Base-by-base conservation (phyloP, 2,113 vertebrate species). In the Osmerus eperlanus region DNA sequence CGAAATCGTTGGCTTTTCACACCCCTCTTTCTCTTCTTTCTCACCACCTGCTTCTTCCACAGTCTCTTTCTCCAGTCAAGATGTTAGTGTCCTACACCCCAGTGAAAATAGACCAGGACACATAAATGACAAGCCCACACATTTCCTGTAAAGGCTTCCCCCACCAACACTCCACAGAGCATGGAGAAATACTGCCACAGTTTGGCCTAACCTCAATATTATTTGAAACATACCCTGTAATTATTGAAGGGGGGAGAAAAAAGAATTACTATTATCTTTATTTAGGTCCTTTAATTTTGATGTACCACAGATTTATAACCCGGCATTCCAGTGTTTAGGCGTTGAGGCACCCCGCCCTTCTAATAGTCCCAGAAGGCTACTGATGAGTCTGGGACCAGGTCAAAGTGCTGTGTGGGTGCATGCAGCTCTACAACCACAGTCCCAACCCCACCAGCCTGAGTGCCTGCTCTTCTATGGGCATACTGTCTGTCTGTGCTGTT, bases 261-360 rank as follows among this genome's bases (percentile, higher is more conserved):
- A 85, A 86, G 81, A 88, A 85, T 88, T 80, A 86, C 78, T 85
- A 84, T 87, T 86, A 88, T 87, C 85, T 82, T 84, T 84, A 86
- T 87, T 84, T 85, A 83, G 86, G 80, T 73, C 84, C 85, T 90
- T 88, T 89, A 64, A 89, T 89, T 90, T 87, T 74, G 81, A 88
- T 81, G 85, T 78, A 79, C 84, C 86, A 82, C 83, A 88, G 88
- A 89, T 87, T 88, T 84, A 84, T 81, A 62, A 84, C 84, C 78
- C 63, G 54, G 83, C 82, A 86, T 87, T 87, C 83, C 81, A 84
- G 82, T 82, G 77, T 83, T 81, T 77, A 84, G 81, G 83, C 82
- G 84, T 85, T 80, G 74, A 72, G 73, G 62, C 70, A 61, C 83
- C 77, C 83, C 87, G 51, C 87, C 87, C 86, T 83, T 68, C 71